Evolutionary conservation across 2,888 invertebrate species (phyloP).

Genomic region (Standfussiana lucernea): DNA sequence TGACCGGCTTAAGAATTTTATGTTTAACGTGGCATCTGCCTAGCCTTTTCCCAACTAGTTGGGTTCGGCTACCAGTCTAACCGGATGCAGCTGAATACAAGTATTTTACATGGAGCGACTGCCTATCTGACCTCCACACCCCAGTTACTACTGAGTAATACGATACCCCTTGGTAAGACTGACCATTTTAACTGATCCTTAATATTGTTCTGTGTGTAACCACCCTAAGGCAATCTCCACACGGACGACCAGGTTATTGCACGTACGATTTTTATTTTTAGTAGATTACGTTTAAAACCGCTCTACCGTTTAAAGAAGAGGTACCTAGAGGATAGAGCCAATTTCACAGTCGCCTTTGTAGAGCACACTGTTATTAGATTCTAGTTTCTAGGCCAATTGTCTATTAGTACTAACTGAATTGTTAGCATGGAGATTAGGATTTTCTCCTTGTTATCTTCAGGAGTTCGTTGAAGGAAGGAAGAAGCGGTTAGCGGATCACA

Average conservation of each 20-base stretch:
- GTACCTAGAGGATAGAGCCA: not conserved
- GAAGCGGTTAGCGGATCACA: not conserved
- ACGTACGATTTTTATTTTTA: constrained; percentile 47
- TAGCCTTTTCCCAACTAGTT: too few species aligned
- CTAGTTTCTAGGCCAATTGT: constrained; percentile 36
- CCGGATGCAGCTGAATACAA: too few species aligned
- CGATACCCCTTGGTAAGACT: too few species aligned
- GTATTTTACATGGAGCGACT: too few species aligned
- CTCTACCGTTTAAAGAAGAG: not conserved
- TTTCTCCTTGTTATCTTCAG: not conserved
- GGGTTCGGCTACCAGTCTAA: too few species aligned
- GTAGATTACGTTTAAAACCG: constrained; percentile 16
- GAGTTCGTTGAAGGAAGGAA: not conserved
- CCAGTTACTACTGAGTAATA: too few species aligned
- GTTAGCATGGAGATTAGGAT: not conserved
- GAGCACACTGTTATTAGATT: constrained; percentile 4
- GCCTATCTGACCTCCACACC: too few species aligned
- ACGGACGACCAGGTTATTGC: constrained; percentile 15
- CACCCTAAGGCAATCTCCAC: constrained; percentile 25
- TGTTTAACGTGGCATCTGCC: too few species aligned
- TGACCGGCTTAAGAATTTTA: too few species aligned
- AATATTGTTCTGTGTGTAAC: not conserved
- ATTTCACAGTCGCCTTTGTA: constrained; percentile 1
- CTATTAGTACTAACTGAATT: not conserved
- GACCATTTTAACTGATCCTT: not conserved